These are phyloP conservation scores for Stegastes partitus DNA, from an alignment of 2,113 vertebrate species.

Conservation along the genomic window DNA sequence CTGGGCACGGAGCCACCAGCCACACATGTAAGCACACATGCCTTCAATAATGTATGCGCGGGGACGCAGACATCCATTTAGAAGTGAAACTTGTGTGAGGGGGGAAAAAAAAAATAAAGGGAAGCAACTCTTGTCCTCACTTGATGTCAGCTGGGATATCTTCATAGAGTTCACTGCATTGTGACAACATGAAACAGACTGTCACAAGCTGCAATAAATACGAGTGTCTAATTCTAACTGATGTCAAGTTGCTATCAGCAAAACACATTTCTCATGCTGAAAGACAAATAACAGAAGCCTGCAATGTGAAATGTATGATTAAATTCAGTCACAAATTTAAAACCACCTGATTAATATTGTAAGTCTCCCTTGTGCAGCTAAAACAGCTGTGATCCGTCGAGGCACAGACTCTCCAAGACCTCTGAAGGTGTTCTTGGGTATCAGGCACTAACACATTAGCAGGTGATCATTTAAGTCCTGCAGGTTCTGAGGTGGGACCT, in stretches of 20 bases:
- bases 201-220: background rate
- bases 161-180: conserved; percentile 1
- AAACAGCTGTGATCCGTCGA: too few species aligned
- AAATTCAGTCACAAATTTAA: too few species aligned
- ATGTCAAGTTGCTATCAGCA: background rate
- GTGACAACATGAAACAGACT: conserved; percentile 2
- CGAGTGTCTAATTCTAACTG: background rate
- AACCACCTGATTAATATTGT: too few species aligned
- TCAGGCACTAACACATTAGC: too few species aligned
- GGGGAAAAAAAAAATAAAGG: conserved; percentile 5
- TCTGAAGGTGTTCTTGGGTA: too few species aligned
- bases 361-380: too few species aligned
- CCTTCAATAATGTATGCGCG: conserved; percentile 19
- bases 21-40: conserved; percentile 13
- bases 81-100: conserved; percentile 11
- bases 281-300: too few species aligned
- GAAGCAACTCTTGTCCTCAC: conserved; percentile 39
- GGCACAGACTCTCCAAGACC: too few species aligned
- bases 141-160: conserved; percentile 18
- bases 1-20: conserved; percentile 13
- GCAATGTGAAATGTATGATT: too few species aligned
- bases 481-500: too few species aligned
- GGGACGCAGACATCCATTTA: conserved; percentile 14
- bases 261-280: too few species aligned
- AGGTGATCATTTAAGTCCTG: too few species aligned